Conservation (phyloP, 2,888 invertebrate genomes). For the Dromius quadrimaculatus region DNA sequence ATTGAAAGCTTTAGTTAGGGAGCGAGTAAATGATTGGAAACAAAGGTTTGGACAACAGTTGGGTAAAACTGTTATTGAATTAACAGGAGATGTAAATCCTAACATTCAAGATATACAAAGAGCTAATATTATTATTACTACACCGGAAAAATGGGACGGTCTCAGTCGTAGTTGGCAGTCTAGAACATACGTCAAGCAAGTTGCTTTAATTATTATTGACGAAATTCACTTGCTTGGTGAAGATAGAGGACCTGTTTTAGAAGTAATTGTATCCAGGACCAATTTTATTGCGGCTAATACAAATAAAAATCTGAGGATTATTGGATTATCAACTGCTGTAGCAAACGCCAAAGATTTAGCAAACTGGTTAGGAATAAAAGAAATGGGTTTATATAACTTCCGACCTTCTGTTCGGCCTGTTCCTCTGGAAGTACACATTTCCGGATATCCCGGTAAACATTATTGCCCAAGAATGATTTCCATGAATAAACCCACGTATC, state of each 20-base stretch:
- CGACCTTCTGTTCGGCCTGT: constrained; percentile 98
- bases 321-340: constrained; percentile 96
- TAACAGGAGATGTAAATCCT: constrained; percentile 94
- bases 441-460: constrained; percentile 96
- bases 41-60: constrained; percentile 79
- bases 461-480: constrained; percentile 99
- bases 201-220: constrained; percentile 94
- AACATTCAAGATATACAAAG: constrained; percentile 85
- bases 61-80: constrained; percentile 89
- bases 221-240: constrained; percentile 97
- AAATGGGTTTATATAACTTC: constrained; percentile 96
- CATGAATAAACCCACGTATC: constrained; percentile 99
- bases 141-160: constrained; percentile 99
- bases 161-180: constrained; percentile 99
- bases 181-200: constrained; percentile 91
- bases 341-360: constrained; percentile 98
- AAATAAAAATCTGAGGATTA: constrained; percentile 82
- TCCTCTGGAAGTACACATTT: constrained; percentile 86
- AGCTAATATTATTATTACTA: constrained; percentile 96
- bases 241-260: constrained; percentile 89
- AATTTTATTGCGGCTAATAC: constrained; percentile 96
- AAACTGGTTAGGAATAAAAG: constrained; percentile 93
- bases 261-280: constrained; percentile 97
- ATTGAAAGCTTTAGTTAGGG: constrained; percentile 95
- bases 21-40: constrained; percentile 96